A percentile compares a stretch with the other conserved stretches of the same genome.
Conservation (phyloP, 2,113 vertebrate species). For the Phodopus roborovskii region DNA sequence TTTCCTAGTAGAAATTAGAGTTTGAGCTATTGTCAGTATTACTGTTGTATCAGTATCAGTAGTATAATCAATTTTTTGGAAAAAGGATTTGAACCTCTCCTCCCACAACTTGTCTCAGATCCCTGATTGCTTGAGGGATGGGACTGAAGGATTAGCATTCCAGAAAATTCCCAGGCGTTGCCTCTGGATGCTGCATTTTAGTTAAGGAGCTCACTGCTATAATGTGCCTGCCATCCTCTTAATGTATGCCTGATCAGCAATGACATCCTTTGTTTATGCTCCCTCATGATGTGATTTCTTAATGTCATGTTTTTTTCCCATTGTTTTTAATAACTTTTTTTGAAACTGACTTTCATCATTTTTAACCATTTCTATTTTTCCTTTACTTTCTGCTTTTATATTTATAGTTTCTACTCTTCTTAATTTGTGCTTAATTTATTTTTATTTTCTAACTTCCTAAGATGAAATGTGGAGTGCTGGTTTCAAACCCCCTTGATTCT, state of each 20-base stretch:
- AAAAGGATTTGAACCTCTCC: background rate
- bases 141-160: background rate
- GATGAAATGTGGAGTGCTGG: background rate
- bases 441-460: conserved; percentile 22
- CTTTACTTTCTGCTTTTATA: background rate
- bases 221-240: background rate
- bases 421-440: background rate
- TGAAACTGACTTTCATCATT: background rate
- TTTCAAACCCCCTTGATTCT: background rate
- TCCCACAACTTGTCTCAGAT: too few species aligned
- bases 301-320: background rate
- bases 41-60: too few species aligned
- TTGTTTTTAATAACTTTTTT: background rate
- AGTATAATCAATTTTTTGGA: background rate
- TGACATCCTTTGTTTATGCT: background rate
- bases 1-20: background rate
- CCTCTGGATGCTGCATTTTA: background rate
- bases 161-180: background rate
- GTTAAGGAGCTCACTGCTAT: background rate
- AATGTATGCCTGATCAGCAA: background rate
- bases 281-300: conserved; percentile 35
- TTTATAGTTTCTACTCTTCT: background rate
- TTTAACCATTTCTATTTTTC: background rate
- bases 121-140: background rate
- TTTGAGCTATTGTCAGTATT: background rate